Conservation (phyloP, 2,113 vertebrate species). For the Oryzias javanicus region DNA sequence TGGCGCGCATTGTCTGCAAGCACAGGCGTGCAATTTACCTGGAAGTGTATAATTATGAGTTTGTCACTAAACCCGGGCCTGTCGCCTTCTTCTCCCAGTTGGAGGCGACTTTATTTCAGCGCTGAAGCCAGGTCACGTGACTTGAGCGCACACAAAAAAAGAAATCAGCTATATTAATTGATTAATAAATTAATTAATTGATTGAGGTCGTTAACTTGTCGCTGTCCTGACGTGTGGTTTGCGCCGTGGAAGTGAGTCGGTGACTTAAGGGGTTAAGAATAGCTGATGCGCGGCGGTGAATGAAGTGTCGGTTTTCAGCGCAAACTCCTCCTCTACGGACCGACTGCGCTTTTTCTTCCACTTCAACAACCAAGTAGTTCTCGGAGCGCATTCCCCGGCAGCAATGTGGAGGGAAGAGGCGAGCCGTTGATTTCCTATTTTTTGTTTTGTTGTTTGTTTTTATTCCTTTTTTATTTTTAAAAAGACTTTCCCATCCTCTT, state of each 20-base stretch:
- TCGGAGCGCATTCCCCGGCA: constrained; percentile 75
- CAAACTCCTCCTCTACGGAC: constrained; percentile 77
- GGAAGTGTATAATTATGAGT: constrained; percentile 70
- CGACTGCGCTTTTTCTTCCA: constrained; percentile 71
- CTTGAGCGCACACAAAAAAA: background rate
- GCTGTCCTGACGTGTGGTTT: background rate
- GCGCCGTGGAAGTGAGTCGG: constrained; percentile 13
- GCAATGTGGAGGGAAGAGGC: constrained; percentile 73
- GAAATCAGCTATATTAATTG: background rate
- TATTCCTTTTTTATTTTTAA: background rate
- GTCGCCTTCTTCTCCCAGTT: constrained; percentile 60
- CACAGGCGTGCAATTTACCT: constrained; percentile 72
- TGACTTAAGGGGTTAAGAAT: constrained; percentile 56
- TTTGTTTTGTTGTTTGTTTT: no score
- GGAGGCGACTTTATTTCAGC: constrained; percentile 32
- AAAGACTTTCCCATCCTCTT: no score
- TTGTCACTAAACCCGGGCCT: constrained; percentile 51
- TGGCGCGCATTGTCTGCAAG: constrained; percentile 48
- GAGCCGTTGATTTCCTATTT: constrained; percentile 44
- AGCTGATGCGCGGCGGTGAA: constrained; percentile 61
- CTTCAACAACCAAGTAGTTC: constrained; percentile 72
- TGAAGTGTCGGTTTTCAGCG: constrained; percentile 79
- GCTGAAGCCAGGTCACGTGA: background rate
- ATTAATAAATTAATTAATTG: background rate
- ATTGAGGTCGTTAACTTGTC: background rate